A percentile compares a stretch with the other conserved stretches of the same genome.
Conservation (phyloP, 2,797 vertebrate species). For the Chelon labrosus region DNA sequence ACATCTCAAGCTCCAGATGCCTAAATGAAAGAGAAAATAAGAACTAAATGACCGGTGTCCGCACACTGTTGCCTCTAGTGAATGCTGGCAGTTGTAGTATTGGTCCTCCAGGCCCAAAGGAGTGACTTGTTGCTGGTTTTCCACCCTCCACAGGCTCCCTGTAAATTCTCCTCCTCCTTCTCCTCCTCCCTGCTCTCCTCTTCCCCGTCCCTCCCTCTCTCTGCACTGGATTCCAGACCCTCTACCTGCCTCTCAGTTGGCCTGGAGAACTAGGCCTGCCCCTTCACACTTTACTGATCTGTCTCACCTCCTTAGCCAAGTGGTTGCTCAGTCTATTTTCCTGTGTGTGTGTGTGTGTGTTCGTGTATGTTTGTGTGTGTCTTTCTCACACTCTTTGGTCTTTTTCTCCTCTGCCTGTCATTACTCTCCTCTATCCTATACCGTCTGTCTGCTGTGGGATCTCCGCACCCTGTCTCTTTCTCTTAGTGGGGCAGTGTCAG, state of each 20-base stretch:
- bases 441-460: slow-evolving; percentile 65
- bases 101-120: slow-evolving; percentile 57
- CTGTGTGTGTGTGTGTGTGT: slow-evolving; percentile 50
- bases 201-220: slow-evolving; percentile 46
- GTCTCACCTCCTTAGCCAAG: slow-evolving; percentile 69
- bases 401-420: slow-evolving; percentile 75
- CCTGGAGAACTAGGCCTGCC: slow-evolving; percentile 71
- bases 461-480: slow-evolving; percentile 82
- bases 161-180: slow-evolving; percentile 43
- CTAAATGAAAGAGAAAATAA: slow-evolving; percentile 56
- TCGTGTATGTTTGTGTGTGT: slow-evolving; percentile 51
- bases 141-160: slow-evolving; percentile 72
- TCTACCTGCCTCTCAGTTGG: slow-evolving; percentile 73
- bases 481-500: slow-evolving; percentile 92
- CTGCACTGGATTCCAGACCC: slow-evolving; percentile 66
- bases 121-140: slow-evolving; percentile 70
- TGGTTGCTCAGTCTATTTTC: slow-evolving; percentile 75
- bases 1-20: slow-evolving; percentile 43
- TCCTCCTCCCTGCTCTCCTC: slow-evolving; percentile 26
- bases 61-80: slow-evolving; percentile 55
- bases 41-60: slow-evolving; percentile 47
- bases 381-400: slow-evolving; percentile 73
- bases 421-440: slow-evolving; percentile 64
- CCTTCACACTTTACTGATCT: slow-evolving; percentile 72
- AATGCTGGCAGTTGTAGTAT: slow-evolving; percentile 63